phyloP scores from a whole-genome alignment of 1,140 invertebrate species.

The Gonatopus flavifemur region DNA sequence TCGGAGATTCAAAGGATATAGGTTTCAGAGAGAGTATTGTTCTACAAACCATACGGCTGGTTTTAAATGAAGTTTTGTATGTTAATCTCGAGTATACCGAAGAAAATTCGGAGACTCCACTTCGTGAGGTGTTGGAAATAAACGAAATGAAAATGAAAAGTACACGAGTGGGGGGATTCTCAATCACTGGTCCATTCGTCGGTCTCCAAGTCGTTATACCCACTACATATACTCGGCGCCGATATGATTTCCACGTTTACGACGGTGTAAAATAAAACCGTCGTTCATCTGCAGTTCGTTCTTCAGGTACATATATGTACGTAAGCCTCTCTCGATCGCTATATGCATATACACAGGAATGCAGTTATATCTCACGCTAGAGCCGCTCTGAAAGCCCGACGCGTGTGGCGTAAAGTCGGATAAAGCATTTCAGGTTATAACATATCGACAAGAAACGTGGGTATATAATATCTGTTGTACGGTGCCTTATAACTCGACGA shows the following conservation, averaged over 20 bases:
- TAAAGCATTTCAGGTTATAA: conserved; percentile 13
- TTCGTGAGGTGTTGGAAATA: no score
- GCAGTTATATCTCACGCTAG: conserved; percentile 24
- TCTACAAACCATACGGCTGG: no score
- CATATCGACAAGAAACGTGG: conserved; percentile 8
- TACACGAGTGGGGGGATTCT: no score
- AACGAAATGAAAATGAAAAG: no score
- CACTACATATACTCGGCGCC: conserved; percentile 6
- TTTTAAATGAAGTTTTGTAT: no score
- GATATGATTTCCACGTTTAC: conserved; percentile 32
- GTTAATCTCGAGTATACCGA: no score
- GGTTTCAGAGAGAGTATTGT: no score
- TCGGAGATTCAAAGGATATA: no score
- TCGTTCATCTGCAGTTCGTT: not conserved
- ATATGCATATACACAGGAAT: conserved; percentile 22
- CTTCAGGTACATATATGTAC: no score
- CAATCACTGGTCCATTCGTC: no score
- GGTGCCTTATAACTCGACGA: conserved; percentile 18
- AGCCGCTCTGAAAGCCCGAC: conserved; percentile 8
- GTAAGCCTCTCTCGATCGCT: conserved; percentile 12
- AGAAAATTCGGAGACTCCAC: no score
- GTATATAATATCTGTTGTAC: no score
- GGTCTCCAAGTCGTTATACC: conserved; percentile 7
- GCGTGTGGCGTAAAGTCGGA: conserved; percentile 16
- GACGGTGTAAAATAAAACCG: conserved; percentile 31